Evolutionary conservation across 2,797 vertebrate genomes (phyloP).

Genomic region (Sandelia bainsii): DNA sequence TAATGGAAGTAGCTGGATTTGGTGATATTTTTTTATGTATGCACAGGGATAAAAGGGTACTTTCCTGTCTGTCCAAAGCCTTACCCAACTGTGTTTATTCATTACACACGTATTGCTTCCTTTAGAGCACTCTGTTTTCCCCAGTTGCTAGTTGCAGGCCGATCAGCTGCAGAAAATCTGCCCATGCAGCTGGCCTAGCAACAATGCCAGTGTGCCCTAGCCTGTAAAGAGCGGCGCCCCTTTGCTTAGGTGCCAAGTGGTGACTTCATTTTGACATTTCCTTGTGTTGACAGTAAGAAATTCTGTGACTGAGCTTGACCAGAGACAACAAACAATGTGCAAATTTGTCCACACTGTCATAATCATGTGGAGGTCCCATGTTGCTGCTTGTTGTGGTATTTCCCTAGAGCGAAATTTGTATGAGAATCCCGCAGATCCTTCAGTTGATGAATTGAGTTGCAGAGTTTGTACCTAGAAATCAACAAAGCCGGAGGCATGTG

Average conservation of each 20-base stretch:
- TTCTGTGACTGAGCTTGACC: conserved; percentile 24
- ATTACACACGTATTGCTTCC: conserved; percentile 16
- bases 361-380: background rate
- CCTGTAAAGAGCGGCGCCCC: conserved; percentile 50
- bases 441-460: conserved; percentile 4
- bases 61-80: conserved; percentile 19
- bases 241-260: conserved; percentile 50
- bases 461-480: background rate
- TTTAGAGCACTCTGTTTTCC: background rate
- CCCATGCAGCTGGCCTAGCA: conserved; percentile 25
- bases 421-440: conserved; percentile 5
- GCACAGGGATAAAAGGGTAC: background rate
- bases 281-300: conserved; percentile 70
- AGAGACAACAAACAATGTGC: conserved; percentile 59
- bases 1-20: conserved; percentile 42
- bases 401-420: conserved; percentile 2
- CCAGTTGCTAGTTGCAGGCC: conserved; percentile 4
- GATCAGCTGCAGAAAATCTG: conserved; percentile 25
- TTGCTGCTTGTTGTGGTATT: conserved; percentile 7
- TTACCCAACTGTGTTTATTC: conserved; percentile 16
- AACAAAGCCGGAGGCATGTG: background rate
- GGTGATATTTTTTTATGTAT: conserved; percentile 7
- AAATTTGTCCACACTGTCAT: conserved; percentile 30
- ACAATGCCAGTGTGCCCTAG: conserved; percentile 37
- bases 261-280: conserved; percentile 77